Conservation (phyloP, 2,113 vertebrate genomes). For the Hippolais icterina region DNA sequence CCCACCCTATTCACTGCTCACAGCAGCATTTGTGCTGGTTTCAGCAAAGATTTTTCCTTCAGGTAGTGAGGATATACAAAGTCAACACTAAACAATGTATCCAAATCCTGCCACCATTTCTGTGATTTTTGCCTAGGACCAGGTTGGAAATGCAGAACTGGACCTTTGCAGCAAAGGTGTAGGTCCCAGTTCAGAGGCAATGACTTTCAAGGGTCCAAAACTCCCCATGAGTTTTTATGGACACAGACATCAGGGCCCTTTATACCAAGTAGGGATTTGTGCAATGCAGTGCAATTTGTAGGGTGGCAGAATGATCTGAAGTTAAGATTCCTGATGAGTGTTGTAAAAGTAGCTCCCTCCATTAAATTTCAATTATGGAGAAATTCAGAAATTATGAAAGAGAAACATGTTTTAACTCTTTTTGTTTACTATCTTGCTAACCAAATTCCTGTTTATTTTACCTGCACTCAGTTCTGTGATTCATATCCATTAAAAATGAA, state of each 20-base stretch:
- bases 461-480: not conserved
- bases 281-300: not conserved
- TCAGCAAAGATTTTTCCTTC: not conserved
- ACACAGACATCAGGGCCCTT: not conserved
- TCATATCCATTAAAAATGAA: conserved; percentile 45
- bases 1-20: not conserved
- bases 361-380: not conserved
- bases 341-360: not conserved
- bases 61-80: not conserved
- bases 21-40: not conserved
- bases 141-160: not conserved
- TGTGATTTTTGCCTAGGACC: not conserved
- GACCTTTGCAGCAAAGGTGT: not conserved
- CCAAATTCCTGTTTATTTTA: not conserved
- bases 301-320: not conserved
- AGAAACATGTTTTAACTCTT: not conserved
- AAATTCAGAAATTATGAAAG: not conserved
- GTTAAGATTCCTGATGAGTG: not conserved
- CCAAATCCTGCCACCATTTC: not conserved
- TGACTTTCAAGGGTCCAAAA: not conserved
- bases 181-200: not conserved
- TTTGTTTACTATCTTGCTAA: not conserved
- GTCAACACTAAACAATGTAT: not conserved
- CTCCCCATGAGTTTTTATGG: not conserved
- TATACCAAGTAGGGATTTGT: not conserved